A percentile compares a stretch with the other conserved stretches of the same genome.
These are phyloP conservation scores for Paramormyrops hopkinsi DNA, from an alignment of 2,797 vertebrate species.

Conservation along the genomic window DNA sequence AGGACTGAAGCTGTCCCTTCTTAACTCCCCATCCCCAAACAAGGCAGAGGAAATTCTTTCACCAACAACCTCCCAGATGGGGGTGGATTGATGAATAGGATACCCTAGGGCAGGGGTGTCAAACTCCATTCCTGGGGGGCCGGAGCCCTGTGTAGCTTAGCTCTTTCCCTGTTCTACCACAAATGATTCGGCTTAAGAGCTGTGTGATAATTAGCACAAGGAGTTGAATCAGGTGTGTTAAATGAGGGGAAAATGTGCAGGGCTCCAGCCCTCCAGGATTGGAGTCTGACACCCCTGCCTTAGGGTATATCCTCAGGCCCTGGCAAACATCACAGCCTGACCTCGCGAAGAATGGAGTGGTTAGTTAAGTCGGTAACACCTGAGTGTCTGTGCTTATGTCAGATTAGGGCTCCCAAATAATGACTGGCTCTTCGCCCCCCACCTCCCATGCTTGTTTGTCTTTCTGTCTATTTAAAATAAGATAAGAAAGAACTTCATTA, in stretches of 20 bases:
- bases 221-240: too few relatives aligned
- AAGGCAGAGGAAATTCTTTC: not conserved
- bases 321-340: not conserved
- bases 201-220: too few relatives aligned
- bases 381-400: not conserved
- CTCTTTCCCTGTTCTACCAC: too few relatives aligned
- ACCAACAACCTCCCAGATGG: not conserved
- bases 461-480: not conserved
- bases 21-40: too few relatives aligned
- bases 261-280: too few relatives aligned
- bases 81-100: not conserved
- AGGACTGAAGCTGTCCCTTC: not conserved
- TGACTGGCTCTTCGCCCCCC: not conserved
- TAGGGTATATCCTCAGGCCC: not conserved
- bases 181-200: too few relatives aligned
- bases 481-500: not conserved
- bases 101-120: not conserved
- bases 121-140: too few relatives aligned
- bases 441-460: not conserved
- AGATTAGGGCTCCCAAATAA: not conserved
- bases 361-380: not conserved
- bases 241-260: too few relatives aligned
- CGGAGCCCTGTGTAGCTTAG: too few relatives aligned
- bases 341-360: not conserved
- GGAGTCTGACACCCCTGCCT: too few relatives aligned